phyloP scores from a whole-genome alignment of 2,888 invertebrate genomes.

The Diloba caeruleocephala region DNA sequence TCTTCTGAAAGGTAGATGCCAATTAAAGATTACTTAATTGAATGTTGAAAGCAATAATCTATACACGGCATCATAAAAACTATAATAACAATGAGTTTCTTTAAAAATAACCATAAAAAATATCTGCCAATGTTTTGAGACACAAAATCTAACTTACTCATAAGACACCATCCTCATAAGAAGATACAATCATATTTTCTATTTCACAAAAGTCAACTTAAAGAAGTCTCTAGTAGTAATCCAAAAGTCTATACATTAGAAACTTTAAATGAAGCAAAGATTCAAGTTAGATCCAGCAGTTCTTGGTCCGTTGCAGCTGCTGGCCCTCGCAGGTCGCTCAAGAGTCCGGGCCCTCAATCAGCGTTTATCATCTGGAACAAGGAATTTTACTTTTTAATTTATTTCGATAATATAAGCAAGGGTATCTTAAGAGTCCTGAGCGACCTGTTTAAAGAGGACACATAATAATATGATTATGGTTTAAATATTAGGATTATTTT shows the following conservation, averaged over 20 bases:
- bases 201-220: conserved; percentile 25
- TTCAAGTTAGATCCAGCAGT: conserved; percentile 51
- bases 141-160: background rate
- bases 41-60: conserved; percentile 1
- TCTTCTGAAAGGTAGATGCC: conserved; percentile 2
- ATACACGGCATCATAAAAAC: conserved; percentile 4
- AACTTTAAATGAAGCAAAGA: conserved; percentile 37
- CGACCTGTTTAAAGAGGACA: conserved; percentile 73
- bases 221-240: conserved; percentile 9
- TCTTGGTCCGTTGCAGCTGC: conserved; percentile 38
- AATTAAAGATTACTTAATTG: no score
- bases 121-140: background rate
- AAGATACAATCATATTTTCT: background rate
- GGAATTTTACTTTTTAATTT: conserved; percentile 83
- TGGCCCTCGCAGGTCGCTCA: conserved; percentile 81
- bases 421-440: conserved; percentile 78
- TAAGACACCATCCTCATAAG: background rate
- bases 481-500: conserved; percentile 5
- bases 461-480: conserved; percentile 26
- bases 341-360: conserved; percentile 84
- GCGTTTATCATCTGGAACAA: conserved; percentile 88
- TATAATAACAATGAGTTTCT: conserved; percentile 7
- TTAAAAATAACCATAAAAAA: conserved; percentile 6
- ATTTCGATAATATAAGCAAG: conserved; percentile 61
- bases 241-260: conserved; percentile 32